A percentile compares a stretch with the other conserved stretches of the same genome.
Evolutionary conservation across 2,797 vertebrate species (phyloP).

Genomic region (Manis crassicaudata): DNA sequence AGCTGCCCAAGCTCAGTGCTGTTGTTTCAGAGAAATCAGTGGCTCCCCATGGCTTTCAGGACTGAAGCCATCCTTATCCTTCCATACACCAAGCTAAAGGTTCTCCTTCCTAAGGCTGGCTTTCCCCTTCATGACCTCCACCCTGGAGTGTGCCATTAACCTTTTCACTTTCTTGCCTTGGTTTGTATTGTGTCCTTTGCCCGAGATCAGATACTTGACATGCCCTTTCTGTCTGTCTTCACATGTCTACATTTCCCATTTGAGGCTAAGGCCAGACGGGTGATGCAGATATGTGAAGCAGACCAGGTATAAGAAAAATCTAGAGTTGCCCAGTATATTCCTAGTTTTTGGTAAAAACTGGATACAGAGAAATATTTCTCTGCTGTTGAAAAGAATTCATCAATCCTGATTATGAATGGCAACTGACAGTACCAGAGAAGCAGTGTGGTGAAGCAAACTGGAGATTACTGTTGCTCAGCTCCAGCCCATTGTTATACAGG

Average conservation of each 20-base stretch:
- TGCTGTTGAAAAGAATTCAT: background rate
- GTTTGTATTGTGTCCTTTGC: background rate
- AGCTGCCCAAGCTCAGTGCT: background rate
- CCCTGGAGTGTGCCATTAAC: background rate
- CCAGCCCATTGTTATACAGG: background rate
- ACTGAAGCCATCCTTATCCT: background rate
- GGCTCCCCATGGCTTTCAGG: background rate
- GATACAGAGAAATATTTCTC: slow-evolving; percentile 1
- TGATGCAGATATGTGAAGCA: background rate
- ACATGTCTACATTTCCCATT: background rate
- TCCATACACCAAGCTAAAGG: background rate
- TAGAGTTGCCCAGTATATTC: background rate
- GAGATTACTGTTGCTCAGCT: background rate
- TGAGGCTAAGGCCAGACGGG: background rate
- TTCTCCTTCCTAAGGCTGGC: background rate
- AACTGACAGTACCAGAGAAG: background rate
- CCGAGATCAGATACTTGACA: background rate
- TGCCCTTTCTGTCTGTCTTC: background rate
- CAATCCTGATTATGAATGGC: background rate
- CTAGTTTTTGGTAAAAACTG: background rate
- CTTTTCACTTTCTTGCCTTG: background rate
- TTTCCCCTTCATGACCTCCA: background rate
- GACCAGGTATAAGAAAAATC: background rate
- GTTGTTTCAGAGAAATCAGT: background rate
- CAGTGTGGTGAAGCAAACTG: background rate